Percentiles rank a stretch among this genome's conserved stretches.
Conservation (phyloP, 2,113 vertebrate genomes). For the Psettodes erumei region DNA sequence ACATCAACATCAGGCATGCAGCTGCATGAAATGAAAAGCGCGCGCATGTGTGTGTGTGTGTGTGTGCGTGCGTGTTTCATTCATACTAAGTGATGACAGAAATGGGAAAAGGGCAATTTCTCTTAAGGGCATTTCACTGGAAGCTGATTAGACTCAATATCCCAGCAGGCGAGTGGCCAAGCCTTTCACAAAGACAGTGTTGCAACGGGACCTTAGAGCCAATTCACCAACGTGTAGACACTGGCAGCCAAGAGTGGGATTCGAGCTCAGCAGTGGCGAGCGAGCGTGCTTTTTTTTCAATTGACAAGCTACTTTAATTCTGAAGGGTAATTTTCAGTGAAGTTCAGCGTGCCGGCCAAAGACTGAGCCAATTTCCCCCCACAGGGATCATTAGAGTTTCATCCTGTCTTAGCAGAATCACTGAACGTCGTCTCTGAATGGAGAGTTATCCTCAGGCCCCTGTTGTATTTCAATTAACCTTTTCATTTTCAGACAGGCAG, state of each 20-base stretch:
- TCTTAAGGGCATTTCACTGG: conserved; percentile 50
- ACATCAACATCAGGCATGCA: background rate
- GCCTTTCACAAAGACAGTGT: background rate
- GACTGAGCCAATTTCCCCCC: conserved; percentile 1
- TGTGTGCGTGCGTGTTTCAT: background rate
- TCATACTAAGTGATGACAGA: conserved; percentile 23
- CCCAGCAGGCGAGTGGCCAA: conserved; percentile 48
- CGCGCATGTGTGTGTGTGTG: too few species aligned
- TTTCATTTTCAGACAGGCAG: conserved; percentile 8
- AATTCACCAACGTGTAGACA: conserved; percentile 20
- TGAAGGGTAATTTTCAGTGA: conserved; percentile 6
- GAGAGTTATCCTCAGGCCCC: conserved; percentile 1
- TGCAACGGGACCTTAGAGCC: conserved; percentile 23
- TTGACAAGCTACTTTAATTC: background rate
- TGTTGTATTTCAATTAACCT: conserved; percentile 17
- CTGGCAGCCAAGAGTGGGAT: conserved; percentile 8
- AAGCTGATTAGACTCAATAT: conserved; percentile 71
- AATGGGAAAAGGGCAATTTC: conserved; percentile 62
- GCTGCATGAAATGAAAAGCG: conserved; percentile 2
- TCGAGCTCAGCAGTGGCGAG: conserved; percentile 1
- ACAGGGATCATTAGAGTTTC: conserved; percentile 40
- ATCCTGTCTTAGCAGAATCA: conserved; percentile 37
- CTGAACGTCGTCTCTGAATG: background rate
- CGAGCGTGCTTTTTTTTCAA: background rate
- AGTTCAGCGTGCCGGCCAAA: background rate